Evolutionary conservation across 2,888 invertebrate species (phyloP).

Genomic region (Hyposoter dolosus): DNA sequence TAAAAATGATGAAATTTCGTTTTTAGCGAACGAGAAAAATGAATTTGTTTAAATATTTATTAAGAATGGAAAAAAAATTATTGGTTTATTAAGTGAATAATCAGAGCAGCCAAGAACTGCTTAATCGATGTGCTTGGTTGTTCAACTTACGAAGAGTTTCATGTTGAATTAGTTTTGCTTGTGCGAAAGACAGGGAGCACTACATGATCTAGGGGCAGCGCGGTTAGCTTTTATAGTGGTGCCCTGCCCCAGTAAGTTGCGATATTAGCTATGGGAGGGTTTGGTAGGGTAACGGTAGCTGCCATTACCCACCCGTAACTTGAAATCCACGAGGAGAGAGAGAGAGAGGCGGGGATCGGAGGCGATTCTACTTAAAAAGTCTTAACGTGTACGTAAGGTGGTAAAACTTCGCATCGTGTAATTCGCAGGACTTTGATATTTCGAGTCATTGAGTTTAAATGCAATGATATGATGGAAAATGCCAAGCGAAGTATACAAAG

Average conservation of each 20-base stretch:
- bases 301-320: slow-evolving; percentile 44
- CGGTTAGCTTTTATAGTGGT: slow-evolving; percentile 84
- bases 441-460: slow-evolving; percentile 60
- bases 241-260: slow-evolving; percentile 79
- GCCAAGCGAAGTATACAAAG: slow-evolving; percentile 59
- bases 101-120: neutral
- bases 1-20: too few species aligned
- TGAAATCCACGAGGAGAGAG: slow-evolving; percentile 67
- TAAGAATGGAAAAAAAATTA: neutral
- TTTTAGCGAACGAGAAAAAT: too few species aligned
- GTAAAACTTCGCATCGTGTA: slow-evolving; percentile 40
- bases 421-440: slow-evolving; percentile 34
- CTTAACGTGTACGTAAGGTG: slow-evolving; percentile 47
- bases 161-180: slow-evolving; percentile 82
- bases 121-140: slow-evolving; percentile 3
- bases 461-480: slow-evolving; percentile 71
- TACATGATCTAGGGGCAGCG: slow-evolving; percentile 81
- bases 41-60: too few species aligned
- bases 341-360: slow-evolving; percentile 79
- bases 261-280: slow-evolving; percentile 38
- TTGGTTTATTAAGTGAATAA: neutral
- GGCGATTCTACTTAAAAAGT: slow-evolving; percentile 41
- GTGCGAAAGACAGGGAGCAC: slow-evolving; percentile 82
- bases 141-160: slow-evolving; percentile 83
- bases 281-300: slow-evolving; percentile 53